phyloP scores from a whole-genome alignment of 2,888 invertebrate genomes.

The Apomyelois bistriatella region DNA sequence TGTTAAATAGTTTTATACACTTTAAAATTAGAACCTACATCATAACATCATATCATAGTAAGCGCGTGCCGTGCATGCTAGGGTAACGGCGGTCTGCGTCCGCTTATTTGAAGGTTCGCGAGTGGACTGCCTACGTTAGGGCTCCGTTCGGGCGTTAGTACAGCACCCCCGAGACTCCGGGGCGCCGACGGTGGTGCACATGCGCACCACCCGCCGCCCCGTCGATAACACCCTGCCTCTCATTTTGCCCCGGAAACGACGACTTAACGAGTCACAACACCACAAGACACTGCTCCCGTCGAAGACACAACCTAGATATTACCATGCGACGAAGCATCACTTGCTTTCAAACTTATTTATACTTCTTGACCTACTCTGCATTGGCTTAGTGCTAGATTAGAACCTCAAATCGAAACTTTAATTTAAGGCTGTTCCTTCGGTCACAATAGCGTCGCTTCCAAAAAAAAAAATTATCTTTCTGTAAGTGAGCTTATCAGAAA shows the following conservation, averaged over 20 bases:
- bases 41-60: constrained; percentile 30
- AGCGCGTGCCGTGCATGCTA: constrained; percentile 39
- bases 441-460: too few relatives aligned
- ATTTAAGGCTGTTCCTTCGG: too few relatives aligned
- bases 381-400: neutral
- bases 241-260: constrained; percentile 72
- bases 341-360: constrained; percentile 1
- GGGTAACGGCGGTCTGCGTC: constrained; percentile 36
- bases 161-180: constrained; percentile 66
- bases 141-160: constrained; percentile 62
- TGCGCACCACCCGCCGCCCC: constrained; percentile 63
- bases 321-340: constrained; percentile 15
- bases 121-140: constrained; percentile 57
- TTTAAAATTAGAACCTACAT: constrained; percentile 38
- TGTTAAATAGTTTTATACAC: constrained; percentile 6
- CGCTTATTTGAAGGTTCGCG: constrained; percentile 46
- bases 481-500: too few relatives aligned
- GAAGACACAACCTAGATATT: constrained; percentile 24
- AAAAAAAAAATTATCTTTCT: too few relatives aligned
- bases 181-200: constrained; percentile 70
- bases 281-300: constrained; percentile 49
- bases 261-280: constrained; percentile 68
- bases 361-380: constrained; percentile 4
- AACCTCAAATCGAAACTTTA: too few relatives aligned
- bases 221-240: constrained; percentile 72